phyloP scores from a whole-genome alignment of 2,797 vertebrate genomes.

The Psittacula echo region DNA sequence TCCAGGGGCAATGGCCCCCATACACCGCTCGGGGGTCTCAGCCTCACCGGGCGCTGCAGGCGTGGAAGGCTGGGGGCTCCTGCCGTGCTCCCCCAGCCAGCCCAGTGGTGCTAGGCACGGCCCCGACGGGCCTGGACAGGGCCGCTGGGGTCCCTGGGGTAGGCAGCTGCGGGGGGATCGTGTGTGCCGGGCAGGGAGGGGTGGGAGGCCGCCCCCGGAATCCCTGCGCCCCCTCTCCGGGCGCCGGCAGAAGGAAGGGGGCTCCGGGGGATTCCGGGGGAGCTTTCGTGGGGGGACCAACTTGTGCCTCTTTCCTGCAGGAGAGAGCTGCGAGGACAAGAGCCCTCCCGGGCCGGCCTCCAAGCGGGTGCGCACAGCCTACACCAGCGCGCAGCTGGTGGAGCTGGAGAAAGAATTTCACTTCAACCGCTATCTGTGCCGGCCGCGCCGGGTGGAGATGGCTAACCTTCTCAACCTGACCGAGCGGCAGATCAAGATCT shows the following conservation, averaged over 20 bases:
- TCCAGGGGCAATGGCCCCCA: not conserved
- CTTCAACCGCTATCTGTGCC: slow-evolving; percentile 97
- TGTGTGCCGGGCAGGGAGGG: not conserved
- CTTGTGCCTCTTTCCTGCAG: slow-evolving; percentile 70
- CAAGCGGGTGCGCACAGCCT: slow-evolving; percentile 97
- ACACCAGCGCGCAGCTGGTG: slow-evolving; percentile 97
- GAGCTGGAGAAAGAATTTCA: slow-evolving; percentile 99
- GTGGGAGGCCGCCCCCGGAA: not conserved
- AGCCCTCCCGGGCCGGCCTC: slow-evolving; percentile 96
- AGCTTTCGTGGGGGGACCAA: not conserved
- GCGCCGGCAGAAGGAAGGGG: not conserved
- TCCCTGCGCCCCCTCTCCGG: not conserved
- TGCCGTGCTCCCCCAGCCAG: not conserved
- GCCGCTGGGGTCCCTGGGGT: not conserved
- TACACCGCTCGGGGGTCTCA: not conserved
- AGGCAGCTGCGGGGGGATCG: not conserved
- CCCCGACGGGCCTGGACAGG: not conserved
- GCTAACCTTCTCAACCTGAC: slow-evolving; percentile 97
- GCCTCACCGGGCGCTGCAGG: not conserved
- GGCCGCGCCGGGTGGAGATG: slow-evolving; percentile 97
- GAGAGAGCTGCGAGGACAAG: slow-evolving; percentile 96
- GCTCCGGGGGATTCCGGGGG: not conserved
- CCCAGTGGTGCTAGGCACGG: no score
- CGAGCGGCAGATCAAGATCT: slow-evolving; percentile 99
- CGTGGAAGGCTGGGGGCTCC: not conserved